Evolutionary conservation across 2,888 invertebrate species (phyloP), one percentile per base, ranked within the genome.

Genomic region (Pemphredon lugubris): DNA sequence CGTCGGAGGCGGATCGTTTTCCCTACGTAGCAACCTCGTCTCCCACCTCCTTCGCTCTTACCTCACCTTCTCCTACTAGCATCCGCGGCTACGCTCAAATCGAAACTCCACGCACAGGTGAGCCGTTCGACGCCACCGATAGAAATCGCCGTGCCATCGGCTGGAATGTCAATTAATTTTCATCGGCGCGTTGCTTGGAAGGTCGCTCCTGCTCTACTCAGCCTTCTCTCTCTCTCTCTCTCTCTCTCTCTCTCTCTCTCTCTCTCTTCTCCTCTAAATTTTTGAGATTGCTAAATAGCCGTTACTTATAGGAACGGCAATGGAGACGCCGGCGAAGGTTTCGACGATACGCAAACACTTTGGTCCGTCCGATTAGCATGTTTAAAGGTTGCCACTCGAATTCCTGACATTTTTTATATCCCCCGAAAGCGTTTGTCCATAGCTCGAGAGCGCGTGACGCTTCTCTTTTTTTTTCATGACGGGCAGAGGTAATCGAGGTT

Each of bases 1-100:
- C 34, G 44, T 59, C 71, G 39, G 54, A 55, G 64, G 60, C 54
- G 50, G 54, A 71, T 71, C 65, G 54, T 73, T 73, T 72, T 73
- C 60, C 65, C 64, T 64, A 45, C 64, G 64, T 26, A 54, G 30
- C 13, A n/a, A 16, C 30, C 18, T 39, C 11, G 45, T 34, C 58
- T 44, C 47, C 54, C 53, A 7, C 53, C 30, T 47, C 11, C 37
- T 65, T 18, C 34, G 14, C 40, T 72, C 50, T 54, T 72, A 65
- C 51, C 48, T 71, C 71, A 51, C 54, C 21, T 72, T 54, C 59
- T 39, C 32, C 47, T 7, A 13, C 21, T 40, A 7, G n/a, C n/a
- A 4, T 14, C 13, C 32, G 32, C 13, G 23, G 13, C 32, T 26
- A 20, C 44, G 44, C 16, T 37, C 53, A 2, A 57, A 7, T 47